Evolutionary conservation across 2,888 invertebrate species (phyloP).

Genomic region (Spodoptera exigua): DNA sequence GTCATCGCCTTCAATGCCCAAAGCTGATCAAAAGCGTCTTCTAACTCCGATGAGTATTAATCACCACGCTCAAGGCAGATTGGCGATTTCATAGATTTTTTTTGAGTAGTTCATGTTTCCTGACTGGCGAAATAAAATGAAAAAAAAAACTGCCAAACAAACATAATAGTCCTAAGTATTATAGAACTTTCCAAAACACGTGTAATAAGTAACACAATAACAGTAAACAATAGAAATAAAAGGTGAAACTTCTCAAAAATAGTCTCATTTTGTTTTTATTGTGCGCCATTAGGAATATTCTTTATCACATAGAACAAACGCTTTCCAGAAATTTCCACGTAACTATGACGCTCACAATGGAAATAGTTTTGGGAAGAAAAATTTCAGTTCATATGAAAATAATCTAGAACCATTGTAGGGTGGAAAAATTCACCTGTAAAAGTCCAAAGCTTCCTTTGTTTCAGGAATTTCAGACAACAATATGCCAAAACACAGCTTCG

Average conservation of each 20-base stretch:
- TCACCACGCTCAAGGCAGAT: too few relatives aligned
- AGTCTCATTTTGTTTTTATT: slow-evolving; percentile 20
- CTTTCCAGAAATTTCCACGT: slow-evolving; percentile 21
- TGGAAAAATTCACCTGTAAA: slow-evolving; percentile 31
- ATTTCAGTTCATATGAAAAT: slow-evolving; percentile 43
- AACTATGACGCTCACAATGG: slow-evolving; percentile 12
- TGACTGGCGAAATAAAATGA: too few relatives aligned
- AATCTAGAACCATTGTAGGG: slow-evolving; percentile 25
- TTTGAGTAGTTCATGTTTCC: too few relatives aligned
- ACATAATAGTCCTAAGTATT: too few relatives aligned
- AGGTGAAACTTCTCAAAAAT: slow-evolving; percentile 13
- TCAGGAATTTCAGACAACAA: slow-evolving; percentile 43
- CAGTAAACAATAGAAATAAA: slow-evolving; percentile 13
- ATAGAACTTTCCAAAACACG: too few relatives aligned
- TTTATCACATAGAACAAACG: slow-evolving; percentile 28
- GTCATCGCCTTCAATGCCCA: too few relatives aligned
- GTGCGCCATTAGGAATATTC: slow-evolving; percentile 21
- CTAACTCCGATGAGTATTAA: too few relatives aligned
- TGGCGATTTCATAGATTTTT: too few relatives aligned
- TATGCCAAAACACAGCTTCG: slow-evolving; percentile 46
- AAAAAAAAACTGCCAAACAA: too few relatives aligned
- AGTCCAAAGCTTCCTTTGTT: slow-evolving; percentile 48
- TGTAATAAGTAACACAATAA: slow-evolving; percentile 6
- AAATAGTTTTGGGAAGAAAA: slow-evolving; percentile 37
- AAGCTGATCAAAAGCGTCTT: too few relatives aligned